A percentile compares a stretch with the other conserved stretches of the same genome.
phyloP scores from a whole-genome alignment of 2,888 invertebrate genomes.

The Sphaerophoria rueppellii region DNA sequence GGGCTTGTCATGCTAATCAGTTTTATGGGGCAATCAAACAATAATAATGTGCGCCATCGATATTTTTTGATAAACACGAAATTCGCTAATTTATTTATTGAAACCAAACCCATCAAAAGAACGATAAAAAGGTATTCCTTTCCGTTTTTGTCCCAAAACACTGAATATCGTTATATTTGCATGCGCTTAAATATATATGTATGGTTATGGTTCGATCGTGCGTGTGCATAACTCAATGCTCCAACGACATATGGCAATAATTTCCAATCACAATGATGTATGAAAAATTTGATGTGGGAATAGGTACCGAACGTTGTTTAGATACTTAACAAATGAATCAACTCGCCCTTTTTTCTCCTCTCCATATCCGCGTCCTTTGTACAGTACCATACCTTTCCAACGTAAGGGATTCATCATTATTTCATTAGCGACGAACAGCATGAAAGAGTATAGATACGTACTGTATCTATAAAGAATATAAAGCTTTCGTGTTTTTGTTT shows the following conservation, averaged over 20 bases:
- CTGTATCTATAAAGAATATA: slow-evolving; percentile 34
- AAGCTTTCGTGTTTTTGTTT: slow-evolving; percentile 67
- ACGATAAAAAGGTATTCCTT: slow-evolving; percentile 54
- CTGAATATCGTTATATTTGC: slow-evolving; percentile 45
- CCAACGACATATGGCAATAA: slow-evolving; percentile 74
- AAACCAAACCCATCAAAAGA: slow-evolving; percentile 48
- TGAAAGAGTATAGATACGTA: slow-evolving; percentile 8
- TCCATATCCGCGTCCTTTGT: neutral
- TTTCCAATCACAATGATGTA: slow-evolving; percentile 74
- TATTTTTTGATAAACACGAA: slow-evolving; percentile 66
- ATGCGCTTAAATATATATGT: slow-evolving; percentile 20
- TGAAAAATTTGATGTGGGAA: slow-evolving; percentile 58
- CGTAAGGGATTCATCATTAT: slow-evolving; percentile 72
- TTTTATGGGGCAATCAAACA: slow-evolving; percentile 60
- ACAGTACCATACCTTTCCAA: neutral
- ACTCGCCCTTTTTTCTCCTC: neutral
- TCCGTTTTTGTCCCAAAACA: neutral
- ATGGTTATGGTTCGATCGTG: slow-evolving; percentile 69
- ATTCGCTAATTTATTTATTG: slow-evolving; percentile 71
- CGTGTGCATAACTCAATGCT: slow-evolving; percentile 74
- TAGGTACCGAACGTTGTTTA: slow-evolving; percentile 66
- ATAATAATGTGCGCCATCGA: slow-evolving; percentile 50
- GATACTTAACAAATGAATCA: slow-evolving; percentile 70
- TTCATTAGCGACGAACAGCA: slow-evolving; percentile 68
- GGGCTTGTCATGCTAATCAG: slow-evolving; percentile 61